These are phyloP conservation scores for Pseudochaenichthys georgianus DNA, from an alignment of 2,797 vertebrate genomes.

Conservation along the genomic window DNA sequence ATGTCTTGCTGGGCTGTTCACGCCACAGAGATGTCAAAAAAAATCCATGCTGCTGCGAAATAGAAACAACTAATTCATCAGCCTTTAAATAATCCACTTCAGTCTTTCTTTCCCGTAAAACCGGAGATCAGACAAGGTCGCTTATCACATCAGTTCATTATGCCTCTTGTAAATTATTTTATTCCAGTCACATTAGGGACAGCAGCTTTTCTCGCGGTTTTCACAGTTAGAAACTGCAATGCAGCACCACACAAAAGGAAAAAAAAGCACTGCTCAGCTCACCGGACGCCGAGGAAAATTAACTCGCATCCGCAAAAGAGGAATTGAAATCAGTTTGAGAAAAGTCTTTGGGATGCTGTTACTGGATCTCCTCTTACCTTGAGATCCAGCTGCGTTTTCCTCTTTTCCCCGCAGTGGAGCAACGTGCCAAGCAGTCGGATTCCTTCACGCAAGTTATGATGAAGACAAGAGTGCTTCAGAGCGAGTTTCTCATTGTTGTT, in stretches of 20 bases:
- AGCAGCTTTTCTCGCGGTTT: constrained; percentile 73
- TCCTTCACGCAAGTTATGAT: constrained; percentile 80
- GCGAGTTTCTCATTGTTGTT: constrained; percentile 58
- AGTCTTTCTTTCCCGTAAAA: constrained; percentile 44
- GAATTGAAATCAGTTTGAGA: constrained; percentile 43
- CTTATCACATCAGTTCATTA: constrained; percentile 61
- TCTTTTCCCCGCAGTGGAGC: constrained; percentile 80
- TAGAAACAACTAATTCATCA: constrained; percentile 61
- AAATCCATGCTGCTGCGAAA: constrained; percentile 63
- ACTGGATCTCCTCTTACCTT: constrained; percentile 75
- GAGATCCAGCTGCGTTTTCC: constrained; percentile 56
- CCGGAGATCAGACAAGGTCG: constrained; percentile 41
- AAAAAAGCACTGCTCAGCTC: constrained; percentile 64
- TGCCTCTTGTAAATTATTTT: constrained; percentile 67
- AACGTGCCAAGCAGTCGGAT: constrained; percentile 82
- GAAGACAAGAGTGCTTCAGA: constrained; percentile 62
- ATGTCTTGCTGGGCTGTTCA: constrained; percentile 51
- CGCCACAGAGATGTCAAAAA: constrained; percentile 48
- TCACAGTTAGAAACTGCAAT: constrained; percentile 88
- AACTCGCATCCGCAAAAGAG: constrained; percentile 47
- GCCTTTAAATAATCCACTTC: constrained; percentile 77
- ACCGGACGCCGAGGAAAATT: constrained; percentile 52
- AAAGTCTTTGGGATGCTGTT: constrained; percentile 57
- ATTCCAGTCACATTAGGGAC: constrained; percentile 85
- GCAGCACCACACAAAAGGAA: constrained; percentile 85